Base-by-base conservation (phyloP, 2,888 invertebrate species). In the Drosophila subsilvestris region DNA sequence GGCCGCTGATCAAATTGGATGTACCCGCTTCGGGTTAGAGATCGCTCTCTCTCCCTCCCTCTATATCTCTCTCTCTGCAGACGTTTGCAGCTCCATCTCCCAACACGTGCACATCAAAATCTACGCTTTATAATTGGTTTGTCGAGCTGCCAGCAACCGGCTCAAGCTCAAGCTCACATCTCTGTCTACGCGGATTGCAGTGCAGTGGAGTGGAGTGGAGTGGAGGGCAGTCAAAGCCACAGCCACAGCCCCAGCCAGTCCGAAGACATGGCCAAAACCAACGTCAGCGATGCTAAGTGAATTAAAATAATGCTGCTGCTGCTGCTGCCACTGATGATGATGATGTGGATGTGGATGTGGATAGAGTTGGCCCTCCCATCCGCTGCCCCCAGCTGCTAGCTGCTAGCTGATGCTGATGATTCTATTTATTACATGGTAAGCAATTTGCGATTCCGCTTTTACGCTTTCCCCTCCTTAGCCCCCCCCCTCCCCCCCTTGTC, bases 371-470 rank as follows among this genome's bases (percentile, higher is more conserved):
- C 67, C 65, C 66, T 37, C n/a, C 7, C 42, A 53, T 59, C 65
- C 29, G 47, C 57, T 37, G 53, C 58, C 44, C 17, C 54, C 50
- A 54, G 49, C 56, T n/a, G 66, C 78, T 56, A 54, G 49, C 56
- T n/a, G 66, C 78, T 56, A 80, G 83, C 85, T 83, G 86, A 85
- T 18, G 69, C 78, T 83, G 83, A 83, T 83, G 86, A 85, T 83
- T 85, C 82, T 80, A 85, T 83, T 83, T 83, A 85, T 83, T 83
- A 83, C 86, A 80, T 74, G 80, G 75, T 51, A 60, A 29, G 85
- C 85, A 85, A 83, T 85, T 83, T 85, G 86, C 83, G 59, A 83
- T 82, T 80, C 70, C 67, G 72, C 58, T 63, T 55, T 51, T 56
- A 29, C 37, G 49, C 59, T 65, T 51, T 60, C 47, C 37, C 55